These are phyloP conservation scores for Artibeus lituratus DNA, from an alignment of 2,797 vertebrate genomes.

Conservation along the genomic window DNA sequence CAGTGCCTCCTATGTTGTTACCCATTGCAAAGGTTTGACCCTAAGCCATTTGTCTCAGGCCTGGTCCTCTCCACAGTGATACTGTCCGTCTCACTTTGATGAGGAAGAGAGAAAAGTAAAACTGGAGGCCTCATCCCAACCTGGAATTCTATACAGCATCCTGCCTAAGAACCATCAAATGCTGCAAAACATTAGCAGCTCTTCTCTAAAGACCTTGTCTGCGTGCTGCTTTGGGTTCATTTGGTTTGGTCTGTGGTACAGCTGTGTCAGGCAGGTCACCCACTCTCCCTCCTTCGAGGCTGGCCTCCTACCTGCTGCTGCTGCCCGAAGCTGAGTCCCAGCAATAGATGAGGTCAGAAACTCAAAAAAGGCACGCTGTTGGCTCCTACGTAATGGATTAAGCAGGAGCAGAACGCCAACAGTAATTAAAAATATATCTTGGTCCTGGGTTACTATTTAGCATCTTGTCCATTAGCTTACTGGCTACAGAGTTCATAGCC, in stretches of 20 bases:
- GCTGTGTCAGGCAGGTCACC: not conserved
- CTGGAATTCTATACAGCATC: not conserved
- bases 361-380: not conserved
- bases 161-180: slow-evolving; percentile 2
- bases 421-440: slow-evolving; percentile 76
- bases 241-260: slow-evolving; percentile 56
- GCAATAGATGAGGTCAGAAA: slow-evolving; percentile 51
- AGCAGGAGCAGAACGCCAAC: slow-evolving; percentile 58
- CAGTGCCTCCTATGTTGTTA: not conserved
- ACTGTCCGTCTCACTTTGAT: not conserved
- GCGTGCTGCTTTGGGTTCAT: not conserved
- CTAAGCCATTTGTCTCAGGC: not conserved
- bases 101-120: not conserved
- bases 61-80: not conserved
- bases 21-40: not conserved
- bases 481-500: slow-evolving; percentile 68
- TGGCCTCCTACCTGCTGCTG: slow-evolving; percentile 47
- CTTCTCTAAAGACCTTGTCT: not conserved
- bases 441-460: slow-evolving; percentile 62
- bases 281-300: slow-evolving; percentile 23
- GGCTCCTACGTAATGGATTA: slow-evolving; percentile 73
- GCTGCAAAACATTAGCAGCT: slow-evolving; percentile 13
- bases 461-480: slow-evolving; percentile 70
- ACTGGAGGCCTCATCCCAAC: not conserved
- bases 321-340: not conserved